Base-by-base conservation (phyloP, 2,888 invertebrate genomes). In the Spilosoma lubricipeda region DNA sequence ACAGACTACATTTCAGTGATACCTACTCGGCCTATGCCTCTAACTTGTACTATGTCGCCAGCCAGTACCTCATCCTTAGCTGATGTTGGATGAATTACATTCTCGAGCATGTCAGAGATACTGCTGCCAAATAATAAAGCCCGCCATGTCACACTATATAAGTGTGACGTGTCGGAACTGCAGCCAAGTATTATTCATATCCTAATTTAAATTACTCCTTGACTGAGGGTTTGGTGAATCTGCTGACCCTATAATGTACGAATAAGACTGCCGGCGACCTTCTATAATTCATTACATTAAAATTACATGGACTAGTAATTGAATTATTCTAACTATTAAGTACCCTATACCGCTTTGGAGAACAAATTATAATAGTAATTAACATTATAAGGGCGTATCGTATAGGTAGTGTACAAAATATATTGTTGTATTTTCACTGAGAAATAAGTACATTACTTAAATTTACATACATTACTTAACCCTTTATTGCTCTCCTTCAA, bases 311-410 rank as follows among this genome's bases (percentile, higher is more conserved):
- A 95, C 95, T 95, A 95, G 95, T 94, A 94, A 94, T 94, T 94
- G 93, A 94, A 95, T 95, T 95, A 95, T 92, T 88, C 95, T 95
- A 95, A 92, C 94, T 95, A 95, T 91, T 95, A 95, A 95, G 95
- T 95, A 95, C 94, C 94, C 94, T 94, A 93, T 92, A 95, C 95
- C 95, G 95, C 95, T 92, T 93, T 92, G 94, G 95, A 95, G 94
- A 94, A 94, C 91, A 91, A 90, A 83, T 80, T 82, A 85, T 83
- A 84, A 83, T 86, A 87, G 83, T 86, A 83, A 82, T 83, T 89
- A 89, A 89, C 86, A 88, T 88, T 89, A 89, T 82, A 86, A 90
- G 93, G 93, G 92, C 90, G 85, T 90, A 89, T 89, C 90, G 85
- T 90, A 89, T 89, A 91, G 73, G 75, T 85, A 80, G 80, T 82